Evolutionary conservation across 2,888 invertebrate genomes (phyloP).

Genomic region (Spicauda simplicius): DNA sequence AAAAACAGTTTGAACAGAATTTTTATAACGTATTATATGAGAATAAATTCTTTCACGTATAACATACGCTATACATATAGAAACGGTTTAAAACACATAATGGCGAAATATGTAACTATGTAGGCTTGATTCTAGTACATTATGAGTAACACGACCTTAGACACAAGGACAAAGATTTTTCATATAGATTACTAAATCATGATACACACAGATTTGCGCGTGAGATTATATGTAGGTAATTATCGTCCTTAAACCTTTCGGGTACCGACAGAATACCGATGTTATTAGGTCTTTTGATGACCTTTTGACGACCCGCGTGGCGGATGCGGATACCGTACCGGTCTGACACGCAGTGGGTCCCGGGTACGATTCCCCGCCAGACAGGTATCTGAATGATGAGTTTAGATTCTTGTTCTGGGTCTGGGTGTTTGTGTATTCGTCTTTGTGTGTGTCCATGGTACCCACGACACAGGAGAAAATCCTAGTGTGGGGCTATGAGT

Average conservation of each 20-base stretch:
- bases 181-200: constrained; percentile 7
- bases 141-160: constrained; percentile 47
- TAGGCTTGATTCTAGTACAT: constrained; percentile 10
- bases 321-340: too few species aligned
- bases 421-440: too few species aligned
- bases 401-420: too few species aligned
- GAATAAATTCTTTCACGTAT: constrained; percentile 12
- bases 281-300: too few species aligned
- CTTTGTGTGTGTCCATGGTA: too few species aligned
- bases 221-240: constrained; percentile 47
- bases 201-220: constrained; percentile 58
- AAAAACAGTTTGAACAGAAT: too few species aligned
- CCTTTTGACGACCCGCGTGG: too few species aligned
- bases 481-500: too few species aligned
- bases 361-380: too few species aligned
- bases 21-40: neutral
- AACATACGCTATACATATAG: neutral
- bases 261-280: neutral
- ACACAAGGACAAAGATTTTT: constrained; percentile 49
- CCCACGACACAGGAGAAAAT: too few species aligned
- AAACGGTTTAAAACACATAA: constrained; percentile 12
- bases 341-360: too few species aligned
- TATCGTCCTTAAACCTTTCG: neutral
- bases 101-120: constrained; percentile 14
- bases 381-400: too few species aligned